phyloP scores from a whole-genome alignment of 2,888 invertebrate species.

The Brachypalpus laphriformis region DNA sequence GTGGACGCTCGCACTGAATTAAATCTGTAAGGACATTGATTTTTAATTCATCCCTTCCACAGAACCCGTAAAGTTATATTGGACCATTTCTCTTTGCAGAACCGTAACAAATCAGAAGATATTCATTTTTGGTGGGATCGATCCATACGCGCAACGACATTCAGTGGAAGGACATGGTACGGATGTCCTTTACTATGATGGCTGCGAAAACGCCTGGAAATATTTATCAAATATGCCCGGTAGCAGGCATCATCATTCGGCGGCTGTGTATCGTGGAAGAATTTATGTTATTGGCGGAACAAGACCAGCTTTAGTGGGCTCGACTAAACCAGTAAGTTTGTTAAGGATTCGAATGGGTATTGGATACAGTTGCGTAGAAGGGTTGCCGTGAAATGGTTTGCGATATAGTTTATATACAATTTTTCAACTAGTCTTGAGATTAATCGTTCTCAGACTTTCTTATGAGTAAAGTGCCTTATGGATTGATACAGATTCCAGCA shows the following conservation, averaged over 20 bases:
- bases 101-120: slow-evolving; percentile 78
- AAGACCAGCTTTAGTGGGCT: slow-evolving; percentile 72
- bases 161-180: slow-evolving; percentile 82
- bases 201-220: slow-evolving; percentile 86
- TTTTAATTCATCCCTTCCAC: neutral
- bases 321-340: slow-evolving; percentile 47
- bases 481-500: too few species aligned
- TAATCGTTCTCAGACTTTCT: too few species aligned
- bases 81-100: neutral
- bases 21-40: slow-evolving; percentile 41
- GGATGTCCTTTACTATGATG: slow-evolving; percentile 85
- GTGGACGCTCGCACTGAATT: slow-evolving; percentile 12
- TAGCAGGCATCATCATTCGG: slow-evolving; percentile 88
- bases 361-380: neutral
- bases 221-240: slow-evolving; percentile 88
- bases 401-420: neutral
- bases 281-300: slow-evolving; percentile 87
- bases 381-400: too few species aligned
- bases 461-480: too few species aligned
- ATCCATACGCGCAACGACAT: slow-evolving; percentile 84
- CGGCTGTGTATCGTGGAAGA: slow-evolving; percentile 86
- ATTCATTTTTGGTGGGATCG: slow-evolving; percentile 88
- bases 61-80: neutral
- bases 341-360: neutral
- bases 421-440: too few species aligned